Conservation (phyloP, 2,797 vertebrate genomes). For the Muscicapa striata region DNA sequence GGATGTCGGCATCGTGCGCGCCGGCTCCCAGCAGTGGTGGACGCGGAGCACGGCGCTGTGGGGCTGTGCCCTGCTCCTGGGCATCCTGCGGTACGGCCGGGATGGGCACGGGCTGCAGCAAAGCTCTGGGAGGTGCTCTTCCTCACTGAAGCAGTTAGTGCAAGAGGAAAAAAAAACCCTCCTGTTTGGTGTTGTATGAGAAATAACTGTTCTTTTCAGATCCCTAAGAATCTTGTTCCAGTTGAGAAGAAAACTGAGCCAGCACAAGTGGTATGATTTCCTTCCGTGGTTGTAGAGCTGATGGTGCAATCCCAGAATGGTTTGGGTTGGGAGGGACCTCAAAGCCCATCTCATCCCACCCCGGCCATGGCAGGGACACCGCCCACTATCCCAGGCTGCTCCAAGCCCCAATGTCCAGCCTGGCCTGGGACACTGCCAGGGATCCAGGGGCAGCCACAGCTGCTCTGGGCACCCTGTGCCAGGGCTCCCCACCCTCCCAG, state of each 20-base stretch:
- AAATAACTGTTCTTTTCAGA: constrained; percentile 67
- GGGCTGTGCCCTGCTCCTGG: constrained; percentile 87
- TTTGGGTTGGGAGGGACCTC: background rate
- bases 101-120: fast-evolving
- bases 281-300: background rate
- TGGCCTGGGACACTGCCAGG: no score
- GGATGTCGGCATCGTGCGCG: constrained; percentile 80
- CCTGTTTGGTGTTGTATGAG: background rate
- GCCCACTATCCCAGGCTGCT: no score
- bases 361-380: no score
- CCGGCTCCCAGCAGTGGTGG: constrained; percentile 88
- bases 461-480: no score
- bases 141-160: fast-evolving
- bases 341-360: fast-evolving
- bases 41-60: constrained; percentile 84
- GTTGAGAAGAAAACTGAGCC: constrained; percentile 77
- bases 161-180: fast-evolving
- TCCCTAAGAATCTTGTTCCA: constrained; percentile 82
- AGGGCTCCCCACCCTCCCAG: no score
- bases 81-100: constrained; percentile 81
- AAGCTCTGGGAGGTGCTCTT: background rate
- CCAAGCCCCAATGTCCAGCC: no score
- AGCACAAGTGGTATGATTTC: constrained; percentile 44
- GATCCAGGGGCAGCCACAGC: no score
- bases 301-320: background rate